A percentile compares a stretch with the other conserved stretches of the same genome.
These are phyloP conservation scores for Furcifer pardalis DNA, from an alignment of 2,797 vertebrate genomes.

Conservation along the genomic window DNA sequence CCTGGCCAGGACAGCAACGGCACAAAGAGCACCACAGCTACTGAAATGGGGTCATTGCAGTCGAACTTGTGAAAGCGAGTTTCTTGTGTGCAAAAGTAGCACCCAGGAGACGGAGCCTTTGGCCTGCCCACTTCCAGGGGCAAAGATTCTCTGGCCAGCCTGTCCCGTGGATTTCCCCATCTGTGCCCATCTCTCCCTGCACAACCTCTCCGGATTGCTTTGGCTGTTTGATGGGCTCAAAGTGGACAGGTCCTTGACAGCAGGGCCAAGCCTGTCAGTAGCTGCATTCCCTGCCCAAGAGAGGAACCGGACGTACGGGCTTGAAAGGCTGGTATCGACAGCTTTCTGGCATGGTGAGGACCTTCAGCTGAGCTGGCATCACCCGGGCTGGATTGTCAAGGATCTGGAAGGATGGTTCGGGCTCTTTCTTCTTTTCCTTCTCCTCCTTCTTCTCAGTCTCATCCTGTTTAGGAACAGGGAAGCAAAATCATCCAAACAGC, in stretches of 20 bases:
- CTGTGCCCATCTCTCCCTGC: too few relatives aligned
- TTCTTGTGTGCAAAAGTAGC: neutral
- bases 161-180: neutral
- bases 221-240: too few relatives aligned
- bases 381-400: constrained; percentile 95
- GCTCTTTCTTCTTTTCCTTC: constrained; percentile 98
- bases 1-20: neutral
- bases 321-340: constrained; percentile 98
- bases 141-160: neutral
- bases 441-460: constrained; percentile 89
- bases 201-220: neutral
- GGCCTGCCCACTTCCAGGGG: neutral
- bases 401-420: constrained; percentile 94
- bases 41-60: neutral
- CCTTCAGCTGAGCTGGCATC: constrained; percentile 98
- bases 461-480: constrained; percentile 68
- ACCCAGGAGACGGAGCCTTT: neutral
- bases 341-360: constrained; percentile 92
- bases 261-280: too few relatives aligned
- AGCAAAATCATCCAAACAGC: too few relatives aligned
- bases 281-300: too few relatives aligned
- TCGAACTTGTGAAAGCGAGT: neutral
- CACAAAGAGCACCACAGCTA: neutral
- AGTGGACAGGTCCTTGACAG: too few relatives aligned
- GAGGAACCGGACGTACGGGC: constrained; percentile 84